Base-by-base conservation (phyloP, 2,888 invertebrate genomes). In the Bellardia bayeri region DNA sequence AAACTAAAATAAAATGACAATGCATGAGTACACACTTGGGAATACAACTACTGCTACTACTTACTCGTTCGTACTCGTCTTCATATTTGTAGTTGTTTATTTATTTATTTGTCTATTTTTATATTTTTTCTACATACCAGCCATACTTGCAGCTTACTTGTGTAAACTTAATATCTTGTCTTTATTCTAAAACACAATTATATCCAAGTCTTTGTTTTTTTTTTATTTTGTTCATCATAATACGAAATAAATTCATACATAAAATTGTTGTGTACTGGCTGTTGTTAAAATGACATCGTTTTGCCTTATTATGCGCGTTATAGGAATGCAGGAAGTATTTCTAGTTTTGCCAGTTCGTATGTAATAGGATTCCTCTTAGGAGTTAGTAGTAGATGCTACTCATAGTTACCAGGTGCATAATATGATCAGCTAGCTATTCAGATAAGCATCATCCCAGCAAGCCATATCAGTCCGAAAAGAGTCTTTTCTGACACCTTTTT, bases 111-210 rank as follows among this genome's bases (percentile, higher is more conserved):
- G 6, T 37, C 6, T 37, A 37, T 37, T 37, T 37, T 37, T 37
- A 6, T 37, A 37, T 54, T 0, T 37, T 37, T 51, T 37, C 37
- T 4, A 30, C 14, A 49, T 58, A 40, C 8, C 54, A 40, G 13
- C 11, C 23, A 49, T 74, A 6, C 45, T 49, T 33, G 11, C 45
- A 14, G 49, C n/a, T 58, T 45, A 2, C 45, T 58, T 69, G 33
- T 69, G 6, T 37, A 79, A 16, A 71, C n/a, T 45, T 13, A 68
- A 68, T 68, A 79, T 79, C 64, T 42, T 64, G n/a, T 40, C 56
- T 68, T 11, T 68, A 58, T 79, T 68, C 33, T 45, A 68, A 79
- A 56, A 58, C 54, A 58, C 68, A 56, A 56, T 68, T 68, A 56
- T 9, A 69, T 49, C 2, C 33, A 68, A 58, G 33, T 49, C 14